Conservation (phyloP, 2,888 invertebrate genomes). For the Eristalis arbustorum region DNA sequence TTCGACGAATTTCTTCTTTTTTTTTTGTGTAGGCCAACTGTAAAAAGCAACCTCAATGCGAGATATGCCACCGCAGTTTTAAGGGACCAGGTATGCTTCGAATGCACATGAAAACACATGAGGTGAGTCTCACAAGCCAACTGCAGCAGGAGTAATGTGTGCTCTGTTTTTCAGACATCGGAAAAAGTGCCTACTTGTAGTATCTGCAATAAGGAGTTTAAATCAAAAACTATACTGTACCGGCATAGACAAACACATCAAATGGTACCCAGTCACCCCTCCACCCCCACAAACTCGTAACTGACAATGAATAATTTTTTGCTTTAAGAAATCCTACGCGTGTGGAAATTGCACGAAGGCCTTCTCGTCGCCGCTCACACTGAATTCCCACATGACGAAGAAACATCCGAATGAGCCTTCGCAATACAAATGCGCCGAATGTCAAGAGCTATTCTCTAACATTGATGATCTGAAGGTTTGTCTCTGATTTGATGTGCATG, state of each 20-base stretch:
- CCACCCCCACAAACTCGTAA: not conserved
- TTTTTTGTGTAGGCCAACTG: constrained; percentile 81
- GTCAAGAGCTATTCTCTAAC: constrained; percentile 83
- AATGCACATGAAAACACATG: constrained; percentile 86
- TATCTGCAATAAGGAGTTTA: constrained; percentile 83
- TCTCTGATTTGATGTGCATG: too few species aligned
- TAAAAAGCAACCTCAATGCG: constrained; percentile 84
- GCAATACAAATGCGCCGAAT: constrained; percentile 81
- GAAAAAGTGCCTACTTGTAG: constrained; percentile 83
- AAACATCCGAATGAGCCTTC: constrained; percentile 78
- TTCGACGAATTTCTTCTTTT: not conserved
- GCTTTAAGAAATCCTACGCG: constrained; percentile 74
- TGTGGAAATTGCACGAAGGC: constrained; percentile 80
- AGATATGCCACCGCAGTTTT: constrained; percentile 83
- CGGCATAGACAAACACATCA: constrained; percentile 84
- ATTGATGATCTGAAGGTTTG: constrained; percentile 82
- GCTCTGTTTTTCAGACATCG: constrained; percentile 78
- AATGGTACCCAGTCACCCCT: constrained; percentile 74
- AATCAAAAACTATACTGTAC: constrained; percentile 83
- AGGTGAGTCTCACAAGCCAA: constrained; percentile 72
- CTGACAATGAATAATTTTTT: not conserved
- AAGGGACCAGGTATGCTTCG: constrained; percentile 85
- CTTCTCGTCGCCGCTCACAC: constrained; percentile 77
- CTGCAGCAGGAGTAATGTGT: not conserved
- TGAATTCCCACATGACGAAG: constrained; percentile 78